These are phyloP conservation scores for Meteorus colon DNA, from an alignment of 2,888 invertebrate genomes.

Conservation along the genomic window DNA sequence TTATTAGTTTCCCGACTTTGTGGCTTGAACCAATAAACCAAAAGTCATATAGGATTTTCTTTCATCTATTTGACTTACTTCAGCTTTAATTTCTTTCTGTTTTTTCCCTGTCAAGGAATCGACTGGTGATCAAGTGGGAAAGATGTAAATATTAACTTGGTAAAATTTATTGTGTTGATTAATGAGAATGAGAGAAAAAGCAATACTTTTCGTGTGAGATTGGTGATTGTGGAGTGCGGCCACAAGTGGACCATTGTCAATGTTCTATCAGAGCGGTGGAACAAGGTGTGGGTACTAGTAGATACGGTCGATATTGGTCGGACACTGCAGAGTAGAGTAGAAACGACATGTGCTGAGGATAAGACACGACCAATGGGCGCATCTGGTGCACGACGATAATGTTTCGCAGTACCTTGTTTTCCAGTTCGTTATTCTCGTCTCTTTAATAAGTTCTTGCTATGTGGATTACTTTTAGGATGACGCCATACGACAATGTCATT, in stretches of 20 bases:
- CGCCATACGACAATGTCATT: constrained; percentile 26
- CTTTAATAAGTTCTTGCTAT: constrained; percentile 37
- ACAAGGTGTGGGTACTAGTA: constrained; percentile 36
- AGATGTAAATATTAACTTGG: background rate
- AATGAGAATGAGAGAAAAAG: background rate
- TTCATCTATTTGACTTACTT: background rate
- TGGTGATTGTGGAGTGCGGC: constrained; percentile 30
- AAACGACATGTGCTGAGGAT: constrained; percentile 41
- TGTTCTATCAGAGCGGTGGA: constrained; percentile 28
- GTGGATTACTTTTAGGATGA: constrained; percentile 30
- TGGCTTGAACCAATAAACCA: constrained; percentile 34
- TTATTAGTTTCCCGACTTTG: constrained; percentile 45
- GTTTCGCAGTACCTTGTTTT: constrained; percentile 41
- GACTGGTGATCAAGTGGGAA: background rate
- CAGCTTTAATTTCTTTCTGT: background rate
- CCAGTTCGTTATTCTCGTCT: constrained; percentile 43
- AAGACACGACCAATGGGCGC: constrained; percentile 42
- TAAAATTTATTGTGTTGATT: constrained; percentile 7
- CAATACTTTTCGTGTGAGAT: constrained; percentile 25
- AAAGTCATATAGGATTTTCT: constrained; percentile 11
- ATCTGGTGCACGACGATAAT: constrained; percentile 44
- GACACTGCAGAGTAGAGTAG: constrained; percentile 34
- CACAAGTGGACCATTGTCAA: constrained; percentile 39
- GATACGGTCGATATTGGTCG: constrained; percentile 43
- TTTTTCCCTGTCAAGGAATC: background rate